A percentile compares a stretch with the other conserved stretches of the same genome.
These are phyloP conservation scores for Hydrolagus affinis DNA, from an alignment of 2,113 vertebrate species.

Conservation along the genomic window DNA sequence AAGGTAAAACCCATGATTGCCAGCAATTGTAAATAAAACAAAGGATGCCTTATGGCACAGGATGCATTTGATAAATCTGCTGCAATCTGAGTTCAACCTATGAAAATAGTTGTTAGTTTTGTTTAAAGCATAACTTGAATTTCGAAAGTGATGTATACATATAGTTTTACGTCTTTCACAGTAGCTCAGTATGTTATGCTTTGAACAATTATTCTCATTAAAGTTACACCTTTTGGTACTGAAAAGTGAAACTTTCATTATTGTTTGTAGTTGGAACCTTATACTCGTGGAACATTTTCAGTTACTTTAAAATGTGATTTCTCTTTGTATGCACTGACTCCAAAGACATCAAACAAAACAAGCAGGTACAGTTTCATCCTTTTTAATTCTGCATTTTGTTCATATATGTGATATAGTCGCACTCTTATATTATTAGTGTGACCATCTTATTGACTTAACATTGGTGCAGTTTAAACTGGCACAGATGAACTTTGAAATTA, in stretches of 20 bases:
- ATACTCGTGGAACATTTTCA: constrained; percentile 65
- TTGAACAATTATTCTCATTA: constrained; percentile 59
- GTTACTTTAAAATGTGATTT: constrained; percentile 38
- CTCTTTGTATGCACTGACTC: constrained; percentile 1
- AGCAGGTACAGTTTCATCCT: background rate
- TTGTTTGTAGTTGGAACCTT: constrained; percentile 61
- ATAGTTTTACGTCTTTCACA: constrained; percentile 60
- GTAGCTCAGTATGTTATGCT: constrained; percentile 58
- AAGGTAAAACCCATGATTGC: background rate
- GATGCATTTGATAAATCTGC: constrained; percentile 9
- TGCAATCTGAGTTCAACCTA: constrained; percentile 2
- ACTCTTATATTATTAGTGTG: background rate
- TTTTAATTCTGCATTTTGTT: constrained; percentile 11
- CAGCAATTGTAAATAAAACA: constrained; percentile 4
- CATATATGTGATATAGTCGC: background rate
- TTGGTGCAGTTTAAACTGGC: background rate
- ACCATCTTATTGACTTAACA: background rate
- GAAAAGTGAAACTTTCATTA: constrained; percentile 62
- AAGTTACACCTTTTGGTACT: constrained; percentile 60
- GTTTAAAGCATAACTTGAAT: background rate
- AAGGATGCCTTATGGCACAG: background rate
- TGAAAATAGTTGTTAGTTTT: background rate
- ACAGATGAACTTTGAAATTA: background rate
- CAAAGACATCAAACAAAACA: constrained; percentile 29
- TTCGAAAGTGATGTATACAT: constrained; percentile 36